Base-by-base conservation (phyloP, 2,797 vertebrate genomes). In the Hipposideros larvatus region DNA sequence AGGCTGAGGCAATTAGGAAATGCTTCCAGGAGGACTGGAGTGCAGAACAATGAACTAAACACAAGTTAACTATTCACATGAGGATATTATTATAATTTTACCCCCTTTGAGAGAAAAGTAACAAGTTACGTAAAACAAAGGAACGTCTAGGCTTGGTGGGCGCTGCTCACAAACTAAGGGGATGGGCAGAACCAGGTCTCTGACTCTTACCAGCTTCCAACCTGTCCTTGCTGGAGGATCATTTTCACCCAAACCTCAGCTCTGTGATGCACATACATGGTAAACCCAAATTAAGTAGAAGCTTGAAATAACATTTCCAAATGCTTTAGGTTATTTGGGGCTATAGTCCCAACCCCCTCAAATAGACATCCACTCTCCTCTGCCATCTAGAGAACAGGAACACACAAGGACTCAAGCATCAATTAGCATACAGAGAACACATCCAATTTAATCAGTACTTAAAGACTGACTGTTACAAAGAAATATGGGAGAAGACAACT, bases 281-380 rank as follows among this genome's bases (percentile, higher is more conserved):
- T 43, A 88, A 95, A 87, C 26, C n/a, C 59, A 46, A 90, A 80
- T 94, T 92, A 61, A 96, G 61, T 41, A n/a, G 65, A 87, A 61
- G 10, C 83, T 84, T 63, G 21, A 90, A 90, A 80, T 66, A 90
- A 87, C 37, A 94, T 53, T 94, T 78, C 19, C 73, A 85, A 94
- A 63, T 92, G 80, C 68, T 53, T 9, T 55, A n/a, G 48, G 21
- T 31, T 93, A 79, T 77, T 90, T 90, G 63, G 41, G 28, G 51
- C 68, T 73, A 4, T 11, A 90, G 28, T 16, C 21, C 59, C 28
- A 96, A 43, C 5, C 7, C 34, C 11, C 89, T 93, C 6, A 63
- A 79, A 46, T 26, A 90, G 41, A 73, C 11, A 21, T 26, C 51
- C 21, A 4, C 11, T 15, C 7, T 74, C 37, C 34, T 66, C 26